Percentiles rank a stretch among this genome's conserved stretches.
phyloP scores from a whole-genome alignment of 1,140 invertebrate genomes.

The Drosophila rhopaloa region DNA sequence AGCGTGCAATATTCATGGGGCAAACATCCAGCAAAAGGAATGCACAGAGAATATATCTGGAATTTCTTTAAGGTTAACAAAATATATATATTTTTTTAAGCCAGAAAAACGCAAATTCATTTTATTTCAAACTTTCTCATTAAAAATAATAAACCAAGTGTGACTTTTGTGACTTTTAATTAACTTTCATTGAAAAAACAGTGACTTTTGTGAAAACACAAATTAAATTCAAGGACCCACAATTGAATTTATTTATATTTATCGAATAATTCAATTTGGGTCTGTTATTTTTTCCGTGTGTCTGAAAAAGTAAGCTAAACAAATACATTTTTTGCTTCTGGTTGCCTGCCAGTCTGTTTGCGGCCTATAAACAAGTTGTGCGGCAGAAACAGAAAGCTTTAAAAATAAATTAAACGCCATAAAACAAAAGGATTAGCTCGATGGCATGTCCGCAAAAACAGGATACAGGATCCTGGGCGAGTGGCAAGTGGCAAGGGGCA shows the following conservation, averaged over 20 bases:
- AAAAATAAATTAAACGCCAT: conserved; percentile 82
- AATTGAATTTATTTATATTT: background rate
- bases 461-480: background rate
- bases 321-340: conserved; percentile 35
- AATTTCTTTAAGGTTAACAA: background rate
- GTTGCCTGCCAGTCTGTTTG: conserved; percentile 49
- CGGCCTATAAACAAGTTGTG: conserved; percentile 63
- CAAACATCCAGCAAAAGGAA: background rate
- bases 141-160: no score
- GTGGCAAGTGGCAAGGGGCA: conserved; percentile 1
- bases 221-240: background rate
- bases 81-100: background rate
- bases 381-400: conserved; percentile 52
- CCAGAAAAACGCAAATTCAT: background rate
- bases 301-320: conserved; percentile 40
- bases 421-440: conserved; percentile 81
- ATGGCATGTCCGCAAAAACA: conserved; percentile 33
- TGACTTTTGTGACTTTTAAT: no score
- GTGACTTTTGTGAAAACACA: background rate
- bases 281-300: conserved; percentile 4
- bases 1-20: conserved; percentile 27
- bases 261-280: no score
- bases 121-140: background rate
- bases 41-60: background rate
- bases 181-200: background rate